A percentile compares a stretch with the other conserved stretches of the same genome.
Evolutionary conservation across 2,113 vertebrate genomes (phyloP).

Genomic region (Corydoras sp.): DNA sequence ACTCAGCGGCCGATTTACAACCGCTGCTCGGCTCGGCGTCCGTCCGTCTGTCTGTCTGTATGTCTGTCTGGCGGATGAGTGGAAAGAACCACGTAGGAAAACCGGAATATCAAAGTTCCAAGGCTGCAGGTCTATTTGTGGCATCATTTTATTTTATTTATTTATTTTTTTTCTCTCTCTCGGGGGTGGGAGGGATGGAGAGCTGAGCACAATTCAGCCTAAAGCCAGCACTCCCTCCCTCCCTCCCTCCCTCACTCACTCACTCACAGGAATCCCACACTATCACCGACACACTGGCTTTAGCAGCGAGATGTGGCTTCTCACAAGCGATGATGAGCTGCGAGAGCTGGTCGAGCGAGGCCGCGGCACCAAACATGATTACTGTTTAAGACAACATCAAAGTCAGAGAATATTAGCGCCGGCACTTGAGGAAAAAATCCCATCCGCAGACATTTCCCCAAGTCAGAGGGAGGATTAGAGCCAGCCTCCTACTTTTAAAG

Average conservation of each 20-base stretch:
- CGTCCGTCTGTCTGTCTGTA: too few species aligned
- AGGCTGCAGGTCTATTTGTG: conserved; percentile 26
- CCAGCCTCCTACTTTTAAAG: background rate
- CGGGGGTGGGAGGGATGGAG: too few species aligned
- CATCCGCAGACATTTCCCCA: conserved; percentile 18
- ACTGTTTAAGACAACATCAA: conserved; percentile 41
- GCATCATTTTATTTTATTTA: background rate
- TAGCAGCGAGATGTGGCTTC: background rate
- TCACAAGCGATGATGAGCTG: conserved; percentile 8
- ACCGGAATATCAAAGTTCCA: background rate
- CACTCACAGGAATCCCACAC: background rate
- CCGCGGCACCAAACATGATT: conserved; percentile 35
- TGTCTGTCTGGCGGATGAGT: too few species aligned
- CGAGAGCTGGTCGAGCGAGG: conserved; percentile 2
- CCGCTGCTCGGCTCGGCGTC: too few species aligned
- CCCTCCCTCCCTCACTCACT: background rate
- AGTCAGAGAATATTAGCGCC: conserved; percentile 21
- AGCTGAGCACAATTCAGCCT: too few species aligned
- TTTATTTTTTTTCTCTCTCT: too few species aligned
- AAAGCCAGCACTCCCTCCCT: background rate
- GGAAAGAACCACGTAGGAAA: background rate
- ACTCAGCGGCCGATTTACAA: too few species aligned
- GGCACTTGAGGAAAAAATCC: conserved; percentile 7
- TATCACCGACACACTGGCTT: background rate
- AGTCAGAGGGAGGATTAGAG: conserved; percentile 26